Evolutionary conservation across 2,888 invertebrate species (phyloP), one percentile per base, ranked within the genome.

Genomic region (Saturnia pavonia): DNA sequence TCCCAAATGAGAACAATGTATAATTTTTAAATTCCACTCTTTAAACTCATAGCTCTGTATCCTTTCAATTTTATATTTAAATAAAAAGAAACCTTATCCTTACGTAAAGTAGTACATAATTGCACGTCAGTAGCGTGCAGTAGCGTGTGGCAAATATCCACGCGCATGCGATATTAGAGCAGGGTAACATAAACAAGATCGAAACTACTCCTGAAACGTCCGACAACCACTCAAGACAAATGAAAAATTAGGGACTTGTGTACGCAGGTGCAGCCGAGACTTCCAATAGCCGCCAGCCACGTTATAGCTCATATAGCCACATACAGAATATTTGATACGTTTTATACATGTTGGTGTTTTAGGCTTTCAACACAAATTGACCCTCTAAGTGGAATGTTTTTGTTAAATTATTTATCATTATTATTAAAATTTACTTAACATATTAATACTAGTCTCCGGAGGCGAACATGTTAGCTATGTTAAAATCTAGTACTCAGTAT

Each of bases 151-250:
- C 6, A 34, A 34, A 34, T 34, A 34, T 2, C 34, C 34, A 34
- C 34, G 6, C 34, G 6, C 34, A 34, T 6, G 6, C 34, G 6
- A 34, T 34, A 34, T 34, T 34, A 34, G 34, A 34, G 3, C 34
- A 34, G 34, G 16, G 16, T 6, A 6, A 51, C 8, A 51, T n/a
- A 22, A 22, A 54, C 11, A 54, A 9, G 22, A 22, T 22, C 54
- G 54, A 54, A n/a, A 22, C 54, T 54, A 54, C 22, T 22, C 54
- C 19, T 54, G 11, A 60, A 65, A 65, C 40, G 40, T 19, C 40
- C n/a, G 40, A 65, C 12, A 40, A 19, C 65, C 65, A 69, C 69
- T 68, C 71, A 65, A 57, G 45, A 67, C 14, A 71, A 67, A 65
- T 40, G 40, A 65, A 65, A 34, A 65, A 40, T 65, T 65, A 40